Evolutionary conservation across 2,113 vertebrate species (phyloP).

Genomic region (Todiramphus chloris): DNA sequence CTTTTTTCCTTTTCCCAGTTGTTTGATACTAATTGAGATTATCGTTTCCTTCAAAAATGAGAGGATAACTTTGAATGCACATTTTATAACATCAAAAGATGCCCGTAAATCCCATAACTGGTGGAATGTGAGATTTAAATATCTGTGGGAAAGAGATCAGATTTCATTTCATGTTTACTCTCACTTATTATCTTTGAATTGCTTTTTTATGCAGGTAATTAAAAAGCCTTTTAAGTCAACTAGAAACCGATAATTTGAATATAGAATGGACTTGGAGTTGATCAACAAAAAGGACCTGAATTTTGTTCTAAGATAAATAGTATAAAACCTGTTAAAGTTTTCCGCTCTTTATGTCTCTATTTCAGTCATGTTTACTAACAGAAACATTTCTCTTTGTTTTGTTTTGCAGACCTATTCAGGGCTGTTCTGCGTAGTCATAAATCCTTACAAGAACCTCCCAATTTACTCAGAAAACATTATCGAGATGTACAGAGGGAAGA

Average conservation of each 20-base stretch:
- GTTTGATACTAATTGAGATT: background rate
- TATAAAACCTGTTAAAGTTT: background rate
- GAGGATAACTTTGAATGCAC: background rate
- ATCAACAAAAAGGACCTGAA: background rate
- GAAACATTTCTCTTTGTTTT: background rate
- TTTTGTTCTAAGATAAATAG: background rate
- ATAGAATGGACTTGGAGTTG: background rate
- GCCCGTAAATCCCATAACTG: background rate
- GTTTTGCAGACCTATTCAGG: slow-evolving; percentile 92
- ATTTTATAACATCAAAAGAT: background rate
- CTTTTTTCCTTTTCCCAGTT: background rate
- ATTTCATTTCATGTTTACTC: background rate
- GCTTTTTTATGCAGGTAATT: background rate
- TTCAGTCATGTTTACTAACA: background rate
- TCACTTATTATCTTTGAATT: background rate
- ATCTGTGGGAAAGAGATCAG: slow-evolving; percentile 2
- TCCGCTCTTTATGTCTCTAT: background rate
- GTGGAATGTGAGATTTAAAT: background rate
- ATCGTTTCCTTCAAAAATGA: background rate
- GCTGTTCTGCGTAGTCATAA: slow-evolving; percentile 98
- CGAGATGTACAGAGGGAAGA: slow-evolving; percentile 98
- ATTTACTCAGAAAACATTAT: slow-evolving; percentile 99
- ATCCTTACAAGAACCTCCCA: slow-evolving; percentile 98
- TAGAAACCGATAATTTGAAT: background rate
- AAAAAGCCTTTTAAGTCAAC: background rate